Conservation (phyloP, 2,113 vertebrate species). For the human region GRCh38 chr16:85559001-85559500, state of each 20-base stretch:
- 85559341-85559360: neutral
- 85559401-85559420: neutral
- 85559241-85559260: neutral
- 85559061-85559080: too few relatives aligned
- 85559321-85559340: too few relatives aligned
- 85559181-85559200: neutral
- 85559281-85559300: neutral
- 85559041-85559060: too few relatives aligned
- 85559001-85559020: too few relatives aligned
- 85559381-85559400: neutral
- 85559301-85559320: neutral
- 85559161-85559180: fast-evolving
- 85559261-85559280: neutral
- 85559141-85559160: neutral
- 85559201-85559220: fast-evolving
- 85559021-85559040: too few relatives aligned
- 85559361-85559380: neutral
- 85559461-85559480: neutral
- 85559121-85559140: too few relatives aligned
- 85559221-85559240: neutral
- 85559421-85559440: neutral
- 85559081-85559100: too few relatives aligned
- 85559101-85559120: too few relatives aligned
- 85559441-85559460: too few relatives aligned
- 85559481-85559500: neutral